These are phyloP conservation scores for Mus spretus DNA, from an alignment of 2,797 vertebrate genomes.

Conservation along the genomic window DNA sequence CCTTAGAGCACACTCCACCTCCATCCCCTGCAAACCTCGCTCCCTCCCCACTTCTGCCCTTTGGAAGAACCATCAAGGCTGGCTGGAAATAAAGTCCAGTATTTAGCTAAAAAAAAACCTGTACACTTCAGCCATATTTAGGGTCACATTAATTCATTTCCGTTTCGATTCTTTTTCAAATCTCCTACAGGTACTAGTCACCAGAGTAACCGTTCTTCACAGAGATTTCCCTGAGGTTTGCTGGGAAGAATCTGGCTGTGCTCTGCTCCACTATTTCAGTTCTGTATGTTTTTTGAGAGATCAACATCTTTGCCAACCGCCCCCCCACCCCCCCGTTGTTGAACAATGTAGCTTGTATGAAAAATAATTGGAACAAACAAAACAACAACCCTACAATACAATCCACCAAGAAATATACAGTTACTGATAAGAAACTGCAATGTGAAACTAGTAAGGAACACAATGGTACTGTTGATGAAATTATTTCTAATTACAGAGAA, in stretches of 20 bases:
- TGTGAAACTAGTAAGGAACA: background rate
- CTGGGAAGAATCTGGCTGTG: background rate
- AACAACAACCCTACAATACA: background rate
- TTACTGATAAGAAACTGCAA: background rate
- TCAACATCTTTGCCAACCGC: background rate
- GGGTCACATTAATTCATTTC: background rate
- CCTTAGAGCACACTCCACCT: background rate
- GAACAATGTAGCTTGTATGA: background rate
- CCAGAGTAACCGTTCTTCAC: background rate
- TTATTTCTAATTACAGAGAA: slow-evolving; percentile 5
- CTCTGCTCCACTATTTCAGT: background rate
- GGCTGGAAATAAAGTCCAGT: background rate
- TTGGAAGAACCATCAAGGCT: background rate
- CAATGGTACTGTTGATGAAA: background rate
- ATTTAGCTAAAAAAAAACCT: background rate
- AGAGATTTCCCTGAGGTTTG: background rate
- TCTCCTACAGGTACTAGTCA: too few species aligned
- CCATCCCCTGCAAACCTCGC: too few species aligned
- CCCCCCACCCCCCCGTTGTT: background rate
- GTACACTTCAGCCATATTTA: background rate
- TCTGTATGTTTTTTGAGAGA: background rate
- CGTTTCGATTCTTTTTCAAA: too few species aligned
- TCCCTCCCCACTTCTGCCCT: background rate
- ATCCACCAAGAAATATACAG: background rate
- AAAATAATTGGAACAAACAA: background rate